These are phyloP conservation scores for Cettia cetti DNA, from an alignment of 2,113 vertebrate genomes.

Conservation along the genomic window DNA sequence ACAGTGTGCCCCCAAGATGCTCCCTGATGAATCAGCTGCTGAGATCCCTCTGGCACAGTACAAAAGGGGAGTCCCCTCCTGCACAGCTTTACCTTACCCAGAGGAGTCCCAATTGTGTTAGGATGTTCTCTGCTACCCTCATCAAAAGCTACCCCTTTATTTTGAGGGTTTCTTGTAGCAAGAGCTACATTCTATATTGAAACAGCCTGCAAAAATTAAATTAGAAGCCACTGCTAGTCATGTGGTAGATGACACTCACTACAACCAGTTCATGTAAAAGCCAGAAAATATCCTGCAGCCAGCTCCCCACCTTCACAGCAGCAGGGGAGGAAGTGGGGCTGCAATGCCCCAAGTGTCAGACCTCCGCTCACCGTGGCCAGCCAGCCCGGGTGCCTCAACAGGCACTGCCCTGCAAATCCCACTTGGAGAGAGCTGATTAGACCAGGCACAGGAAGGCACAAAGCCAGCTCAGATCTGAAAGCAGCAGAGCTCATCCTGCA, in stretches of 20 bases:
- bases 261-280: background rate
- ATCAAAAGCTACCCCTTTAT: background rate
- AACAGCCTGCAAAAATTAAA: background rate
- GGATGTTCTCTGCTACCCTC: background rate
- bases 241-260: accelerated
- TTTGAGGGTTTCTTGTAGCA: background rate
- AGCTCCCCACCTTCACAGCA: background rate
- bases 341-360: background rate
- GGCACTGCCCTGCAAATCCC: background rate
- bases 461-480: background rate
- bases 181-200: background rate
- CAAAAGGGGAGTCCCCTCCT: background rate
- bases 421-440: background rate
- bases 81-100: background rate
- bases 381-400: background rate
- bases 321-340: background rate
- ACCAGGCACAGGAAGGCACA: background rate
- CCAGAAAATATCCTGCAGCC: background rate
- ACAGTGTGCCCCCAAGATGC: accelerated
- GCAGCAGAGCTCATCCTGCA: background rate
- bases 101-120: background rate
- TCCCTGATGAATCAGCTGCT: background rate
- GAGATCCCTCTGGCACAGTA: background rate
- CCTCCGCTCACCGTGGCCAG: background rate
- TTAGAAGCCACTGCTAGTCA: background rate